These are phyloP conservation scores for Drosophila lacteicornis DNA, from an alignment of 1,140 invertebrate genomes.

Conservation along the genomic window DNA sequence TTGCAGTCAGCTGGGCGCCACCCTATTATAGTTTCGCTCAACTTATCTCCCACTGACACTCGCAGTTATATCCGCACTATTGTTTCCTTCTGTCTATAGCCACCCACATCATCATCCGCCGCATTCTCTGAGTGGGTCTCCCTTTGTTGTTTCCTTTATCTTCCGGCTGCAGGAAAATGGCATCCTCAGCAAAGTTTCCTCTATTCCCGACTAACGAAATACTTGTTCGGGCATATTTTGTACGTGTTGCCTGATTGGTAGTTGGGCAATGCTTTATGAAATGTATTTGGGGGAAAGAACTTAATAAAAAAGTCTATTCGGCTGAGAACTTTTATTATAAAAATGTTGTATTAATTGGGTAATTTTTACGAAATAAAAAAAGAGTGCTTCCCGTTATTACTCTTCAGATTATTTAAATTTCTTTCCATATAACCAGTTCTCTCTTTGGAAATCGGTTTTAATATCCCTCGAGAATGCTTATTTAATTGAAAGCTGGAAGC, in stretches of 20 bases:
- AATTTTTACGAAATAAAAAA: background rate
- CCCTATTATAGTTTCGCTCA: slow-evolving; percentile 14
- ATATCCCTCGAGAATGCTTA: background rate
- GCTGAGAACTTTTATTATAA: background rate
- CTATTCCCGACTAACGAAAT: slow-evolving; percentile 18
- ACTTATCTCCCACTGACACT: slow-evolving; percentile 25
- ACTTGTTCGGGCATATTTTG: slow-evolving; percentile 6
- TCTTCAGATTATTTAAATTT: background rate
- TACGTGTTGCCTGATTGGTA: slow-evolving; percentile 20
- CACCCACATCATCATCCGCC: slow-evolving; percentile 11
- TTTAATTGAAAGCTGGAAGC: slow-evolving; percentile 19
- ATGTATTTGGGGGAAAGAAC: background rate
- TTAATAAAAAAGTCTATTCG: background rate
- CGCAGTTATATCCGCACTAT: slow-evolving; percentile 31
- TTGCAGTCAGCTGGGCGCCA: background rate
- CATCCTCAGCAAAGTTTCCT: slow-evolving; percentile 8
- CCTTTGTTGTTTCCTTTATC: slow-evolving; percentile 27
- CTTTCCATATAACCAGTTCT: background rate
- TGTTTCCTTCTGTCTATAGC: slow-evolving; percentile 30
- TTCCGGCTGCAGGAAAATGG: slow-evolving; percentile 18
- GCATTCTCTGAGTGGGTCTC: slow-evolving; percentile 9
- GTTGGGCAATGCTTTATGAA: slow-evolving; percentile 5
- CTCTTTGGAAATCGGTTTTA: slow-evolving; percentile 4
- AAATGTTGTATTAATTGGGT: background rate
- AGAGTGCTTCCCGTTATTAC: background rate